A percentile compares a stretch with the other conserved stretches of the same genome.
phyloP scores from a whole-genome alignment of 2,888 invertebrate species.

The Epistrophe eligans region DNA sequence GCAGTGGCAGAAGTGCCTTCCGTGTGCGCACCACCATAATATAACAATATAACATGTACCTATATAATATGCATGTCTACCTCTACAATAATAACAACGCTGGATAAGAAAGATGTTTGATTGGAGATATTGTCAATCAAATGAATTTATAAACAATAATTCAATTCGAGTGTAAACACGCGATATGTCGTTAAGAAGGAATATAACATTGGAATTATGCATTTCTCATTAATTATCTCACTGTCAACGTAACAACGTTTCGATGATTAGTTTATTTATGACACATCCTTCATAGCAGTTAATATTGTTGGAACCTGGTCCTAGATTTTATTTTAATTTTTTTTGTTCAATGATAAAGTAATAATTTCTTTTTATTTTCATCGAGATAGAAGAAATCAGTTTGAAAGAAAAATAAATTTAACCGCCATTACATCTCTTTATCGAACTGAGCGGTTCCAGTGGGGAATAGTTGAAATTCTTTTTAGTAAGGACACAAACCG shows the following conservation, averaged over 20 bases:
- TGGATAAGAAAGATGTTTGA: constrained; percentile 56
- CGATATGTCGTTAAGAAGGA: constrained; percentile 59
- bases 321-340: neutral
- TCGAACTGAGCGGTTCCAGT: neutral
- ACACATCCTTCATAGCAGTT: neutral
- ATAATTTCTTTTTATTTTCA: neutral
- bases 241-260: constrained; percentile 53
- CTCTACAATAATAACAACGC: constrained; percentile 12
- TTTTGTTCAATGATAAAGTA: neutral
- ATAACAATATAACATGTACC: neutral
- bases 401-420: neutral
- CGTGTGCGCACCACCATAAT: constrained; percentile 34
- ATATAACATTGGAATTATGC: constrained; percentile 59
- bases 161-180: constrained; percentile 74
- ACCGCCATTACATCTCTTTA: neutral
- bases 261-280: constrained; percentile 43
- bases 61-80: constrained; percentile 9
- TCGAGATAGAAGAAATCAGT: neutral
- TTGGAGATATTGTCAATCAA: constrained; percentile 73
- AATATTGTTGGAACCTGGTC: neutral
- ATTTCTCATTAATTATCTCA: constrained; percentile 67
- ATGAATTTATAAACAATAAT: constrained; percentile 72
- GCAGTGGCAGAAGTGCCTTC: constrained; percentile 30
- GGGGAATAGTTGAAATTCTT: neutral
- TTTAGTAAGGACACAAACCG: neutral